A percentile compares a stretch with the other conserved stretches of the same genome.
phyloP scores from a whole-genome alignment of 2,113 vertebrate species.

The Gobius niger region DNA sequence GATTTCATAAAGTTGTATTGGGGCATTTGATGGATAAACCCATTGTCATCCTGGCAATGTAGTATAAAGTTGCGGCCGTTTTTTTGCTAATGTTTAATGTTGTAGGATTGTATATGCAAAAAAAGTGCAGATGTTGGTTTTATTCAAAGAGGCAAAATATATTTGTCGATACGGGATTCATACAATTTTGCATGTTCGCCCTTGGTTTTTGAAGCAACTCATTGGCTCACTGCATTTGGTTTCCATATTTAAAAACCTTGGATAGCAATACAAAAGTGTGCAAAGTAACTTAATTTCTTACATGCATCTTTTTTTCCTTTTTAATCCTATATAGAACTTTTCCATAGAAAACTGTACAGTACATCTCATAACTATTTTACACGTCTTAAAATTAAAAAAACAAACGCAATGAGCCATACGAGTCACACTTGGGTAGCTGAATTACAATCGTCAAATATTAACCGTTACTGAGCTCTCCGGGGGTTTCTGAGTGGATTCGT shows the following conservation, averaged over 20 bases:
- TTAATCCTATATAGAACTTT: conserved; percentile 4
- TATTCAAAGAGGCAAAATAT: background rate
- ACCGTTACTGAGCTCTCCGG: background rate
- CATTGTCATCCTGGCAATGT: background rate
- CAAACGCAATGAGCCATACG: background rate
- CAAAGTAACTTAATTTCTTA: conserved; percentile 5
- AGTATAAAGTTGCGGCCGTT: background rate
- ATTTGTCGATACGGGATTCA: background rate
- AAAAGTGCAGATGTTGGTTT: conserved; percentile 46
- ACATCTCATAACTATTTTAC: conserved; percentile 4
- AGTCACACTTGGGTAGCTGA: background rate
- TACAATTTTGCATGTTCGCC: background rate
- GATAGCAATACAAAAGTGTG: background rate
- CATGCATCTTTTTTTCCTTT: background rate
- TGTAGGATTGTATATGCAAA: conserved; percentile 64
- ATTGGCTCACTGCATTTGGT: conserved; percentile 45
- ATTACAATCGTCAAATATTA: background rate
- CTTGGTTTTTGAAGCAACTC: background rate
- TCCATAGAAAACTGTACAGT: conserved; percentile 15
- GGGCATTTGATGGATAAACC: background rate
- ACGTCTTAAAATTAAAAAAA: conserved; percentile 1
- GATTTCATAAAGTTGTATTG: conserved; percentile 11
- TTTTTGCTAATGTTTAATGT: conserved; percentile 30
- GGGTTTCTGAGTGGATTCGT: background rate
- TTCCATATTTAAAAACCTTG: conserved; percentile 9